A percentile compares a stretch with the other conserved stretches of the same genome.
Conservation (phyloP, 2,113 vertebrate species). For the Aspidoscelis tigris region DNA sequence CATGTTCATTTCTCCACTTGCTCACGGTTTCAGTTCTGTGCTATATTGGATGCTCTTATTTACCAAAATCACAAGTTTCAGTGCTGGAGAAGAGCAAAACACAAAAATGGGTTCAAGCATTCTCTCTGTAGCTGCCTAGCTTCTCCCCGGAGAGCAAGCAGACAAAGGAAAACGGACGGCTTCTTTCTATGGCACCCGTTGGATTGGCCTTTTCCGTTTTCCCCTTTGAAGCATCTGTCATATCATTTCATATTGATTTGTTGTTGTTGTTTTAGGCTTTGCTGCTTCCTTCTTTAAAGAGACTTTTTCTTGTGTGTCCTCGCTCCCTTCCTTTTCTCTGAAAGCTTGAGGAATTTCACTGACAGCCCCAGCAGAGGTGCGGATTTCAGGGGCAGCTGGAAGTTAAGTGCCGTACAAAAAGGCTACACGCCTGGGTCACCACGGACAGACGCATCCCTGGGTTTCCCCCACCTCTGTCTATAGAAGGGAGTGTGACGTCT, state of each 20-base stretch:
- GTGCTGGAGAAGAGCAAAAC: too few species aligned
- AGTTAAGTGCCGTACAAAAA: not conserved
- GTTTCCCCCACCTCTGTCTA: not conserved
- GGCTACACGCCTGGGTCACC: not conserved
- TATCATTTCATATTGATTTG: slow-evolving; percentile 45
- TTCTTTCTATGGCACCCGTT: slow-evolving; percentile 16
- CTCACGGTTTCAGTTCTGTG: too few species aligned
- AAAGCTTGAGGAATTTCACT: not conserved
- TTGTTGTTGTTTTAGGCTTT: slow-evolving; percentile 8
- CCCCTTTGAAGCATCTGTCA: slow-evolving; percentile 55
- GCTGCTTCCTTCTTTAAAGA: not conserved
- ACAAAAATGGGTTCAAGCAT: not conserved
- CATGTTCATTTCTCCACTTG: too few species aligned
- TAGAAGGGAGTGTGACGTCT: not conserved
- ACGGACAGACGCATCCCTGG: not conserved
- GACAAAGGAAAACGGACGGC: not conserved
- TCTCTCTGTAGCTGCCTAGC: not conserved
- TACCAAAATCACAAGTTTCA: too few species aligned
- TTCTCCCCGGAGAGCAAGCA: accelerated
- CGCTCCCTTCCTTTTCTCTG: not conserved
- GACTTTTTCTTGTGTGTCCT: not conserved
- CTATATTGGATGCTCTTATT: too few species aligned
- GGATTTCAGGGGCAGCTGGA: slow-evolving; percentile 20
- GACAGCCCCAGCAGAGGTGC: slow-evolving; percentile 6
- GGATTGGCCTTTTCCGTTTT: not conserved